Conservation (phyloP, 2,113 vertebrate genomes). For the Zosterops japonicus region DNA sequence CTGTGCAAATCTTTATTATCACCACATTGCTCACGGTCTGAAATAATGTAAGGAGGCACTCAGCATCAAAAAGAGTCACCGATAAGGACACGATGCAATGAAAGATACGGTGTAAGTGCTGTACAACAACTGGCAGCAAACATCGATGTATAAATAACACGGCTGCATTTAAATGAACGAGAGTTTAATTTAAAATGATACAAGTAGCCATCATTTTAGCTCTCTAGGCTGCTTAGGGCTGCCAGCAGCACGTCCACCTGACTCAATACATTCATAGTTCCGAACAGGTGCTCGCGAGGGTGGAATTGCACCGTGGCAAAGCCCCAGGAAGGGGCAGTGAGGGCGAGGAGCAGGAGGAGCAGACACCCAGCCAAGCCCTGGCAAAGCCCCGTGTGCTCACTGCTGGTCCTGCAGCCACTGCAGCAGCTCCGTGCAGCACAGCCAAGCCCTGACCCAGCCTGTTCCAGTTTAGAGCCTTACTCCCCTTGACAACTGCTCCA, state of each 20-base stretch:
- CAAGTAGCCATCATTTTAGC: not conserved
- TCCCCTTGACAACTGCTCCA: not conserved
- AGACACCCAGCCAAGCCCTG: not conserved
- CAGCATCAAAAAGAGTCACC: not conserved
- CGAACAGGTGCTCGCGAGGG: not conserved
- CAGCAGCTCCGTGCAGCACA: rapidly evolving
- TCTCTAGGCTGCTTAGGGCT: not conserved
- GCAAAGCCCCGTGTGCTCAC: rapidly evolving
- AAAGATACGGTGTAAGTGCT: not conserved
- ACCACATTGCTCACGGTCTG: not conserved
- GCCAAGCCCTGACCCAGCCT: rapidly evolving
- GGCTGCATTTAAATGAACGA: not conserved
- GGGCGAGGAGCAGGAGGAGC: not conserved
- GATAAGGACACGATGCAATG: not conserved
- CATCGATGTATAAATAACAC: not conserved
- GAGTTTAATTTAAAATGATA: not conserved
- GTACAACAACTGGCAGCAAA: not conserved
- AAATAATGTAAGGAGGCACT: not conserved
- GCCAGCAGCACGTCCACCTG: not conserved
- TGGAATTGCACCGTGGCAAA: not conserved
- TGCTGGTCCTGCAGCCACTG: not conserved
- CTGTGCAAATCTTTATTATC: not conserved
- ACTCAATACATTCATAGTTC: rapidly evolving
- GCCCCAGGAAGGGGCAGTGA: not conserved
- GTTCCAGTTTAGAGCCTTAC: not conserved